Evolutionary conservation across 2,888 invertebrate species (phyloP), one percentile per base, ranked within the genome.

Genomic region (Herminia tarsipennalis): DNA sequence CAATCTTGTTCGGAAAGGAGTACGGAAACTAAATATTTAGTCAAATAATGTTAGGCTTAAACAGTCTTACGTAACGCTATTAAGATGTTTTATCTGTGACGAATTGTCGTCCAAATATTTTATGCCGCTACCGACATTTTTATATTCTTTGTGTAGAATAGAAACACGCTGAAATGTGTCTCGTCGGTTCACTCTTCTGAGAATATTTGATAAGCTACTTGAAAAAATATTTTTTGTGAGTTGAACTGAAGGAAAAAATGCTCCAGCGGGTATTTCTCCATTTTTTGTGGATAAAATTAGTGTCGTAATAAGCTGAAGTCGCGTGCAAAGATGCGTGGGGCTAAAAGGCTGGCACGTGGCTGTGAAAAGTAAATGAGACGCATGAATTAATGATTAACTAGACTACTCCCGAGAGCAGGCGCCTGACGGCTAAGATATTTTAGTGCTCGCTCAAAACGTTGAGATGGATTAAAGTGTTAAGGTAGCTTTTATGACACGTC

Each of bases 361-460:
- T 41, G 44, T 60, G 49, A 61, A 60, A 60, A 65, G 33, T 47
- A 35, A 29, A 60, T 32, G 56, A 60, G 60, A 24, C 25, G 10
- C 22, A 20, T 65, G 62, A 60, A 65, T 60, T 56, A 60, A 56
- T 65, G 33, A 65, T 60, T 56, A 61, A 64, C 36, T 41, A 22
- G 50, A 39, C 9, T 30, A 30, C 21, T 50, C 33, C 28, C 21
- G 34, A 24, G 36, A 42, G 25, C 4, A 38, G 32, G 12, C 21
- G 38, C 29, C 25, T 42, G 30, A 33, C 50, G 33, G 8, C 40
- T 37, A 22, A 43, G 32, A 30, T 64, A 44, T 60, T 60, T 46
- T 16, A 46, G 30, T 40, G 34, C 10, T 27, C 12, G 12, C 22
- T 24, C 17, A 32, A 20, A 25, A 20, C 44, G 39, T 48, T 32